Percentiles rank a stretch among this genome's conserved stretches.
phyloP scores from a whole-genome alignment of 2,797 vertebrate species.

The Antrozous pallidus region DNA sequence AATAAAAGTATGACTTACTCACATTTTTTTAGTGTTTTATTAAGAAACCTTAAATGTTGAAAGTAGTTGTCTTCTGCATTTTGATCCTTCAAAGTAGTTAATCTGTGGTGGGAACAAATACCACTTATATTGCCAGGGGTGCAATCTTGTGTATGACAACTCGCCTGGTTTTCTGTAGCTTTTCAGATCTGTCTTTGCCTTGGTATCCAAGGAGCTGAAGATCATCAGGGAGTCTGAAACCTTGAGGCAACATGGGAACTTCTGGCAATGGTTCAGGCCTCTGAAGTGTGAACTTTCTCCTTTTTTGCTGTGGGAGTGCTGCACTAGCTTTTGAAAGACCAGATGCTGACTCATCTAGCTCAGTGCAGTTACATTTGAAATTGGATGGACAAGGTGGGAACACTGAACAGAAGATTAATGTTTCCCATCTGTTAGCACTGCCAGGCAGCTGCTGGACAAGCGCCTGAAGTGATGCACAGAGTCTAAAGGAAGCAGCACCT shows the following conservation, averaged over 20 bases:
- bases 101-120: constrained; percentile 17
- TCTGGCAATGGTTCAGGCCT: constrained; percentile 22
- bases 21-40: constrained; percentile 35
- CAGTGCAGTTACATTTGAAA: neutral
- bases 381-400: neutral
- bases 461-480: neutral
- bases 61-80: neutral
- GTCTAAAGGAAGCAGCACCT: neutral
- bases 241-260: neutral
- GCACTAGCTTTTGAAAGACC: neutral
- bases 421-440: constrained; percentile 1
- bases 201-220: neutral
- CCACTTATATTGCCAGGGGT: neutral
- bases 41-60: constrained; percentile 27
- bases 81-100: constrained; percentile 18
- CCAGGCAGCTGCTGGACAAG: neutral
- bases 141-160: neutral
- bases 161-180: neutral
- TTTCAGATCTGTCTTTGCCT: constrained; percentile 4
- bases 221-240: neutral
- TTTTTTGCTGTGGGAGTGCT: constrained; percentile 17
- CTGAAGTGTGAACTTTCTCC: constrained; percentile 1
- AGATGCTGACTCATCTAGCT: constrained; percentile 29
- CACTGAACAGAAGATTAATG: neutral
- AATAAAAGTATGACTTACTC: constrained; percentile 65